A percentile compares a stretch with the other conserved stretches of the same genome.
Conservation (phyloP, 2,113 vertebrate species). For the Alexandromys fortis region DNA sequence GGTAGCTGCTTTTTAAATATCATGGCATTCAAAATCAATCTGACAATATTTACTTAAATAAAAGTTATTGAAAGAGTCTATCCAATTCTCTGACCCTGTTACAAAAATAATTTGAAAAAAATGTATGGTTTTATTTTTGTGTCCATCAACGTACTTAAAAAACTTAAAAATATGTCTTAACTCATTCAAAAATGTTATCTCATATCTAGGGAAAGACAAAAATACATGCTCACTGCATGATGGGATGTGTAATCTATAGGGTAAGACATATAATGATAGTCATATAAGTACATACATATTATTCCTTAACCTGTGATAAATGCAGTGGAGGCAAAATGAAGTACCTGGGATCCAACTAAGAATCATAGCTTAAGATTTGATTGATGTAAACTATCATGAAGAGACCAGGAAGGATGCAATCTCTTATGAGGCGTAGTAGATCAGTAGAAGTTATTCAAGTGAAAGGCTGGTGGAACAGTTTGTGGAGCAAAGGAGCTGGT, state of each 20-base stretch:
- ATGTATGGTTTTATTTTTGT: constrained; percentile 3
- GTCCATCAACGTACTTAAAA: not conserved
- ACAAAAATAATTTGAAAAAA: constrained; percentile 25
- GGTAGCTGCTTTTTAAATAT: not conserved
- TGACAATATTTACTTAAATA: constrained; percentile 11
- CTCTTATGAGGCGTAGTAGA: not conserved
- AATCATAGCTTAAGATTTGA: not conserved
- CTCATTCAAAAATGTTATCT: not conserved
- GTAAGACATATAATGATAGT: not conserved
- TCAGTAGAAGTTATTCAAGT: not conserved
- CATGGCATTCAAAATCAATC: not conserved
- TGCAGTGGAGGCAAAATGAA: not conserved
- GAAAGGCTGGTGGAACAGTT: not conserved
- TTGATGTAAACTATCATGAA: not conserved
- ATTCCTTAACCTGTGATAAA: not conserved
- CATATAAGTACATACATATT: not conserved
- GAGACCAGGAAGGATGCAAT: not conserved
- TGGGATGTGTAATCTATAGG: not conserved
- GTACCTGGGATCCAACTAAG: not conserved
- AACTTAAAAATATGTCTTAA: constrained; percentile 15
- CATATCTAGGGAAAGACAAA: not conserved
- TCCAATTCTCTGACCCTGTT: not conserved
- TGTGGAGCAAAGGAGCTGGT: not conserved
- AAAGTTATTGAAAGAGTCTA: constrained; percentile 37
- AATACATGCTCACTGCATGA: not conserved